phyloP scores from a whole-genome alignment of 92 coral and sea anemone species.

The Porites lobata region DNA sequence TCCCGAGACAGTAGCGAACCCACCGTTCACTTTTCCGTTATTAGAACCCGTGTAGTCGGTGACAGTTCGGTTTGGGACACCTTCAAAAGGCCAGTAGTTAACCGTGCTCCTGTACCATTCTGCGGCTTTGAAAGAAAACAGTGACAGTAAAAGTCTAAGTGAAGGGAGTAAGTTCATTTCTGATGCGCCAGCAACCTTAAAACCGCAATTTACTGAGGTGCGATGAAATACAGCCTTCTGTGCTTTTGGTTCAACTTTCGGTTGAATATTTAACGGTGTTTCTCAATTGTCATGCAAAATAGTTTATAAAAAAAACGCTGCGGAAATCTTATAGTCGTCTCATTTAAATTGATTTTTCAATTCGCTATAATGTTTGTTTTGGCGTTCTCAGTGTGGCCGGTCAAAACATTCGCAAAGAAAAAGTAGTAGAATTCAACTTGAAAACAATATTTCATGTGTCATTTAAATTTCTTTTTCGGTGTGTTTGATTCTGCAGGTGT shows the following conservation, averaged over 20 bases:
- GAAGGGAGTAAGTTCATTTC: conserved; percentile 39
- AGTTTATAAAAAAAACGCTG: not conserved
- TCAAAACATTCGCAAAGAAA: not conserved
- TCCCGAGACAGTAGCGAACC: conserved; percentile 73
- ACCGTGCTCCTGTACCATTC: conserved; percentile 85
- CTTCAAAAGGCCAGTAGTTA: conserved; percentile 95
- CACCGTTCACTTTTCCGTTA: conserved; percentile 75
- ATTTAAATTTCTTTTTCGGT: not conserved
- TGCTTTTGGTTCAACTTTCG: conserved; percentile 1
- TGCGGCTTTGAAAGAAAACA: conserved; percentile 74
- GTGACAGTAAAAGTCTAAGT: conserved; percentile 61
- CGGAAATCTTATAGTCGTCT: conserved; percentile 20
- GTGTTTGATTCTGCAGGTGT: not conserved
- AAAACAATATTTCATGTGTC: not conserved
- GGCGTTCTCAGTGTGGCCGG: not conserved
- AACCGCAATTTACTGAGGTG: not conserved
- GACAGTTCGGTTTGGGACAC: conserved; percentile 45
- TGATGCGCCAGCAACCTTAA: not conserved
- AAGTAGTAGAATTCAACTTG: not conserved
- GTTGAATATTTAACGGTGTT: conserved; percentile 19
- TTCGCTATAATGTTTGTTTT: not conserved
- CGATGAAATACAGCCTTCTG: not conserved
- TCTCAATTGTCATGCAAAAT: conserved; percentile 39
- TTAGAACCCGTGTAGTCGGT: conserved; percentile 72
- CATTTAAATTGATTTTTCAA: not conserved